phyloP scores from a whole-genome alignment of 1,140 invertebrate genomes.

The Drosophila kanapiae region DNA sequence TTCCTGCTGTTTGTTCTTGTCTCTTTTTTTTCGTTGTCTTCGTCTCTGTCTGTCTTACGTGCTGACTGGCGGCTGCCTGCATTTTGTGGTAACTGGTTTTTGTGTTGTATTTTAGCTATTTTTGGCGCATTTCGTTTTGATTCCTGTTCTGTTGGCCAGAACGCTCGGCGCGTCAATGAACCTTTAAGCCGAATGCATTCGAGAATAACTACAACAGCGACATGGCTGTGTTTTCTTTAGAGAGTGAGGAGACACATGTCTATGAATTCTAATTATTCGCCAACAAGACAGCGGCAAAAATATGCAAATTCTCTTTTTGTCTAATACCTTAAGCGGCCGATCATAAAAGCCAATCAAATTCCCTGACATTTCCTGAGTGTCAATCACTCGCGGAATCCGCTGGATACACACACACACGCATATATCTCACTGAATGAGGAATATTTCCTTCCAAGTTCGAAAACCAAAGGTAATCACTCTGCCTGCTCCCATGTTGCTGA shows the following conservation, averaged over 20 bases:
- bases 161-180: conserved; percentile 67
- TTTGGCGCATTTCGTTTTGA: conserved; percentile 81
- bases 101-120: conserved; percentile 71
- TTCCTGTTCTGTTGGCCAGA: conserved; percentile 67
- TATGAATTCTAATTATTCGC: conserved; percentile 77
- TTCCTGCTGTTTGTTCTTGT: conserved; percentile 29
- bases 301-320: conserved; percentile 74
- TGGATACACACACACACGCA: conserved; percentile 7
- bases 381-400: conserved; percentile 69
- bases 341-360: conserved; percentile 79
- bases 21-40: conserved; percentile 3
- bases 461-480: conserved; percentile 64
- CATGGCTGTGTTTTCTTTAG: neutral
- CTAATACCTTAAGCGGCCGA: conserved; percentile 67
- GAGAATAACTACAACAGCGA: conserved; percentile 21
- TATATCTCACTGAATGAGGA: conserved; percentile 10
- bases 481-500: conserved; percentile 32
- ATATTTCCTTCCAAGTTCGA: conserved; percentile 31
- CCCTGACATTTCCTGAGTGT: conserved; percentile 80
- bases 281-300: conserved; percentile 56
- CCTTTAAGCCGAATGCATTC: conserved; percentile 45
- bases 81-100: conserved; percentile 72
- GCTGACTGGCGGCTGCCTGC: conserved; percentile 1
- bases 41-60: conserved; percentile 38
- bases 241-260: conserved; percentile 59